Evolutionary conservation across 2,888 invertebrate genomes (phyloP).

Genomic region (Chirona hameri): DNA sequence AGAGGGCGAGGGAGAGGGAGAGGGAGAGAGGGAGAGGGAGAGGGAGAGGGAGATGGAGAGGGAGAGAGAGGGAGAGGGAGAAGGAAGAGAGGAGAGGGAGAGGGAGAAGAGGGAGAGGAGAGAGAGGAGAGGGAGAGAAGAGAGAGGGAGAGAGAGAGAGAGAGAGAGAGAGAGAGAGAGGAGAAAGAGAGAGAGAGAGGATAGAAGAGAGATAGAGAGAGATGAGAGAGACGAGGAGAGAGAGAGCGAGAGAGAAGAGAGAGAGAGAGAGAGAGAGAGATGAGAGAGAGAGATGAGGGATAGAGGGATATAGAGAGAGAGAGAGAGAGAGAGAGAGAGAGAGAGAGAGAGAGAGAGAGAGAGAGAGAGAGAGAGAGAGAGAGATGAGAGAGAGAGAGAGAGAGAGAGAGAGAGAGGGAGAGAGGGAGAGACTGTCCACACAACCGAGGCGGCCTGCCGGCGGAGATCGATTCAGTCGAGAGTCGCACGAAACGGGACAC

Average conservation of each 20-base stretch:
- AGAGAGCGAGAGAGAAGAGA: too few relatives aligned
- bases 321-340: conserved; percentile 28
- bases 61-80: conserved; percentile 22
- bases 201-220: neutral
- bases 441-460: too few relatives aligned
- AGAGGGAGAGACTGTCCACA: neutral
- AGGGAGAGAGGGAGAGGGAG: too few relatives aligned
- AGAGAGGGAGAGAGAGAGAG: conserved; percentile 30
- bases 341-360: conserved; percentile 32
- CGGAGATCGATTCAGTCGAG: neutral
- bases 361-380: conserved; percentile 33
- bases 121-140: neutral
- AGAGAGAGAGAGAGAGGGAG: conserved; percentile 12
- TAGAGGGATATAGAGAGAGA: too few relatives aligned
- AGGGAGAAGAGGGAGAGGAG: neutral
- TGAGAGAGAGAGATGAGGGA: too few relatives aligned
- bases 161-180: conserved; percentile 30
- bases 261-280: too few relatives aligned
- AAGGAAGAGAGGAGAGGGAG: neutral
- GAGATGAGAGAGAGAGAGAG: conserved; percentile 31
- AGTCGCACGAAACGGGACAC: neutral
- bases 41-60: too few relatives aligned
- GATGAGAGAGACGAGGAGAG: too few relatives aligned
- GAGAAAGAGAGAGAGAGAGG: conserved; percentile 26
- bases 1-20: neutral